These are phyloP conservation scores for Arvicanthis niloticus DNA, from an alignment of 2,113 vertebrate species.

Conservation along the genomic window DNA sequence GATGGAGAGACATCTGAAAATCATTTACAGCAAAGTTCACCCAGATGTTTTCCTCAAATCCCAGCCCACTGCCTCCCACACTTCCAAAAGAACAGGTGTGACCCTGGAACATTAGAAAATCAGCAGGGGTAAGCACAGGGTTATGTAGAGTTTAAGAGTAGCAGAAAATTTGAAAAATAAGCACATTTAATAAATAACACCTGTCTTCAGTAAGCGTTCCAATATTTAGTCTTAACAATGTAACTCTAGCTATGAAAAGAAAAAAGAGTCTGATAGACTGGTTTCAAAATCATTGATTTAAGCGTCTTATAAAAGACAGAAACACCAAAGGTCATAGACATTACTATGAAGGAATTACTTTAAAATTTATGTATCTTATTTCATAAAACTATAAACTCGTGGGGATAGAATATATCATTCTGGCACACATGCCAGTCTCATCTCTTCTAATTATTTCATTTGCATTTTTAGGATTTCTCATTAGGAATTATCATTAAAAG, in stretches of 20 bases:
- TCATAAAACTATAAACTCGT: constrained; percentile 42
- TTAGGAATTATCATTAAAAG: constrained; percentile 62
- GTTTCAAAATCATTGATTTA: constrained; percentile 44
- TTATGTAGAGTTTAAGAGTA: constrained; percentile 75
- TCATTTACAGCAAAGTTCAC: constrained; percentile 53
- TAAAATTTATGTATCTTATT: constrained; percentile 59
- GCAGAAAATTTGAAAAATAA: constrained; percentile 71
- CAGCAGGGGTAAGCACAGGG: constrained; percentile 63
- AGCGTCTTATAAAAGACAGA: neutral
- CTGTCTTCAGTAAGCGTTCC: constrained; percentile 19
- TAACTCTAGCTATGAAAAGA: neutral
- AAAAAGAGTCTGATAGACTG: neutral
- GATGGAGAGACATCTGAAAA: constrained; percentile 49
- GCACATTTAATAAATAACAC: constrained; percentile 66
- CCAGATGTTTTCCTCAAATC: constrained; percentile 62
- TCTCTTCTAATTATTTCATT: constrained; percentile 62
- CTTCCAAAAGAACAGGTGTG: constrained; percentile 70
- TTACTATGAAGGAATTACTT: constrained; percentile 11
- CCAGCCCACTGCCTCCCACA: constrained; percentile 26
- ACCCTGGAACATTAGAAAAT: constrained; percentile 60
- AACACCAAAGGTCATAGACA: constrained; percentile 2
- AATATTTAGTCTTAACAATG: constrained; percentile 3
- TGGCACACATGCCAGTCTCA: neutral
- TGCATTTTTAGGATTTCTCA: constrained; percentile 25
- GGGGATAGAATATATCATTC: constrained; percentile 2